These are phyloP conservation scores for Trichopoda pennipes DNA, from an alignment of 2,888 invertebrate species.

Conservation along the genomic window DNA sequence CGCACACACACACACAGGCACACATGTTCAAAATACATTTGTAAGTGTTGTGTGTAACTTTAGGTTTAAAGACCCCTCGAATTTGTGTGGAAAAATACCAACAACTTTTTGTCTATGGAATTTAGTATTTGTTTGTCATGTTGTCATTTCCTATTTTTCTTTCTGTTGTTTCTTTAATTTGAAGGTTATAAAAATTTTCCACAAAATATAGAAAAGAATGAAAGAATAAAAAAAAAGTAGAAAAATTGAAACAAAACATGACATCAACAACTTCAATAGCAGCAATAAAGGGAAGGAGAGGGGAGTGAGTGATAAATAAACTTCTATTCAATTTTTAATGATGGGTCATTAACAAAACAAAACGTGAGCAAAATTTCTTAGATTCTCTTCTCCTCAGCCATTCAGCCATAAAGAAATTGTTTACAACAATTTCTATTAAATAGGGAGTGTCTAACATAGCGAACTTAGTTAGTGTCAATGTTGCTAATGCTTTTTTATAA, in stretches of 20 bases:
- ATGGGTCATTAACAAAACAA: not conserved
- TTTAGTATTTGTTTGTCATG: slow-evolving; percentile 15
- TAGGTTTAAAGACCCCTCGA: slow-evolving; percentile 13
- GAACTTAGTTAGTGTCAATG: not conserved
- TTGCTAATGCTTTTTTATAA: not conserved
- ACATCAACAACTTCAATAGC: slow-evolving; percentile 57
- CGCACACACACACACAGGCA: no score
- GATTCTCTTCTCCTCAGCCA: slow-evolving; percentile 36
- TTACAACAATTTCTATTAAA: slow-evolving; percentile 25
- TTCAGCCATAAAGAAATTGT: slow-evolving; percentile 50
- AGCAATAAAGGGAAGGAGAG: slow-evolving; percentile 7
- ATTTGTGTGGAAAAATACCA: slow-evolving; percentile 4
- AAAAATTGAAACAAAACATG: slow-evolving; percentile 56
- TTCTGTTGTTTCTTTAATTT: not conserved
- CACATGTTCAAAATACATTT: no score
- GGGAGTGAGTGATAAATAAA: not conserved
- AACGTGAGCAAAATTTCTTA: not conserved
- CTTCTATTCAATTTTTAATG: no score
- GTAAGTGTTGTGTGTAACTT: not conserved
- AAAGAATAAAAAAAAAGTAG: slow-evolving; percentile 20
- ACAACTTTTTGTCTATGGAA: slow-evolving; percentile 19
- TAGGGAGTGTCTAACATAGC: slow-evolving; percentile 19
- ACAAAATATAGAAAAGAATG: slow-evolving; percentile 54
- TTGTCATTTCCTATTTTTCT: no score
- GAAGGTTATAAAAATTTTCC: slow-evolving; percentile 55